A percentile compares a stretch with the other conserved stretches of the same genome.
Conservation (phyloP, 2,113 vertebrate genomes). For the Cololabis saira region DNA sequence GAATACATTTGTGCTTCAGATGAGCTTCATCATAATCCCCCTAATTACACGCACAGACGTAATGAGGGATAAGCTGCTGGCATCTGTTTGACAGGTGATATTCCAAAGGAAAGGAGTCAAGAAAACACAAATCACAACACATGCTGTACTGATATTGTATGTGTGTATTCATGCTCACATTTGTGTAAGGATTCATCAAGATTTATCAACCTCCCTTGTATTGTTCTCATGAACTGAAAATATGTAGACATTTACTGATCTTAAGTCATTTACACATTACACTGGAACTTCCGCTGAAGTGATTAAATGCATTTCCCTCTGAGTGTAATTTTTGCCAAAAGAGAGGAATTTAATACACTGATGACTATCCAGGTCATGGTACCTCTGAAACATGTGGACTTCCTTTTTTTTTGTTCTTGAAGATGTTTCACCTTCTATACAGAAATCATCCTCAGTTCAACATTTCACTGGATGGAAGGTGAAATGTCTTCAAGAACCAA, state of each 20-base stretch:
- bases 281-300: neutral
- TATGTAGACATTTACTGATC: constrained; percentile 7
- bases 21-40: constrained; percentile 62
- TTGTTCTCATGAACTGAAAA: constrained; percentile 23
- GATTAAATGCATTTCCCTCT: too few species aligned
- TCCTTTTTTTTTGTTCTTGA: too few species aligned
- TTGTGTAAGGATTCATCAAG: constrained; percentile 9
- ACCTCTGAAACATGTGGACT: too few species aligned
- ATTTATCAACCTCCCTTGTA: constrained; percentile 17
- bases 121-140: constrained; percentile 6
- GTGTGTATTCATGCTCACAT: constrained; percentile 25
- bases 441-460: too few species aligned
- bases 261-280: constrained; percentile 26
- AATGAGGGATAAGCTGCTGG: constrained; percentile 53
- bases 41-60: constrained; percentile 55
- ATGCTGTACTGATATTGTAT: neutral
- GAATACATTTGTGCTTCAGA: constrained; percentile 54
- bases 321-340: neutral
- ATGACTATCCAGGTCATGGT: too few species aligned
- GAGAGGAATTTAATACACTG: constrained; percentile 15
- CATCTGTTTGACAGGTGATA: constrained; percentile 39
- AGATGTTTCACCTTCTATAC: too few species aligned
- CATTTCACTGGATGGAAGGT: too few species aligned
- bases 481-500: too few species aligned
- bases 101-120: constrained; percentile 28